A percentile compares a stretch with the other conserved stretches of the same genome.
These are phyloP conservation scores for Pseudobourletiella spinata DNA, from an alignment of 1,140 invertebrate genomes.

Conservation along the genomic window DNA sequence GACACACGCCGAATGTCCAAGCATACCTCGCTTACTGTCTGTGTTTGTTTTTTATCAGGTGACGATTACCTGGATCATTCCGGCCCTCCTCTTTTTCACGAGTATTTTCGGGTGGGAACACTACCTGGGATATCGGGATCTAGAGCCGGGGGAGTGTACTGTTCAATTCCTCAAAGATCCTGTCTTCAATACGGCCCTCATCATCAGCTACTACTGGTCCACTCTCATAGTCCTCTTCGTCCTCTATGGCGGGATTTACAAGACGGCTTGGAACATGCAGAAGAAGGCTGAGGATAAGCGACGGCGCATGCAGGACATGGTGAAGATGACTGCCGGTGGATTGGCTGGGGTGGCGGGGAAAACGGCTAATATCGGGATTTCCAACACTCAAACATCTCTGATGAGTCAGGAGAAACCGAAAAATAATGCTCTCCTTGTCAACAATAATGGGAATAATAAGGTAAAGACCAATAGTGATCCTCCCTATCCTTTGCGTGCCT, in stretches of 20 bases:
- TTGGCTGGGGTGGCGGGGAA: conserved; percentile 81
- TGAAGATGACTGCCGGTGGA: conserved; percentile 59
- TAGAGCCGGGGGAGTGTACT: conserved; percentile 80
- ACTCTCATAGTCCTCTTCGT: conserved; percentile 87
- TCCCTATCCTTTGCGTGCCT: no score
- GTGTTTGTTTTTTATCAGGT: no score
- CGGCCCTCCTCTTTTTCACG: conserved; percentile 91
- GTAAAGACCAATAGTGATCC: no score
- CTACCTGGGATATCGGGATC: conserved; percentile 83
- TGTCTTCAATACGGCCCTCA: conserved; percentile 93
- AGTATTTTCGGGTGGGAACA: conserved; percentile 99
- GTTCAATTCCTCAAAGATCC: conserved; percentile 98
- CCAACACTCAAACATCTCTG: conserved; percentile 63
- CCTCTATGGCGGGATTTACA: conserved; percentile 95
- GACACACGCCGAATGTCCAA: no score
- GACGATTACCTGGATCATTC: conserved; percentile 95
- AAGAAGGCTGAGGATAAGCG: conserved; percentile 93
- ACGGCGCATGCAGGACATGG: conserved; percentile 87
- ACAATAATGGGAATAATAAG: conserved; percentile 23
- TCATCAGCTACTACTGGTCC: conserved; percentile 97
- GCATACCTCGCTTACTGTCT: no score
- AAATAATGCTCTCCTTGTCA: conserved; percentile 25
- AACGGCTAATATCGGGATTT: conserved; percentile 71
- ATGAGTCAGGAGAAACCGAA: conserved; percentile 11
- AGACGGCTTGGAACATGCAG: conserved; percentile 96